Conservation (phyloP, 2,888 invertebrate species). For the Dryadula phaetusa region DNA sequence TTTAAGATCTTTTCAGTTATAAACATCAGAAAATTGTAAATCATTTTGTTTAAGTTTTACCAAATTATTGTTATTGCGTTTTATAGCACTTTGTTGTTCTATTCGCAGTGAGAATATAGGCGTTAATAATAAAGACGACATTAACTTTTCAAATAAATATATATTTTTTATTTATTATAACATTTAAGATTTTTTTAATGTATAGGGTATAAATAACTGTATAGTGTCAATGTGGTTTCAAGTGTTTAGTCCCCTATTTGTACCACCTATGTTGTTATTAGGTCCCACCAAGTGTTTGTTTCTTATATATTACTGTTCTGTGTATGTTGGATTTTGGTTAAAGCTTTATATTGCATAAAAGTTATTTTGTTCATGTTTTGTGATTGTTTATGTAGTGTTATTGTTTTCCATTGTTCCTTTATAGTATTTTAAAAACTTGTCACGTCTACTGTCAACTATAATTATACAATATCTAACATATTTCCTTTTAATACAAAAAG, state of each 20-base stretch:
- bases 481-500: no score
- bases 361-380: constrained; percentile 3
- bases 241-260: constrained; percentile 52
- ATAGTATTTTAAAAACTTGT: constrained; percentile 34
- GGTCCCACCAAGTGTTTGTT: constrained; percentile 65
- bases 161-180: no score
- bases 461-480: neutral
- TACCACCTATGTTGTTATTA: constrained; percentile 67
- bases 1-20: no score
- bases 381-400: constrained; percentile 1
- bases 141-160: no score
- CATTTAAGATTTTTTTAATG: neutral
- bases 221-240: constrained; percentile 51
- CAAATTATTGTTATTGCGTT: no score
- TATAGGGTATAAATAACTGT: neutral
- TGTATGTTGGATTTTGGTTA: constrained; percentile 45
- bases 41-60: no score
- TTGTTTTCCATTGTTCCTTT: neutral
- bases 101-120: no score
- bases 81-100: no score
- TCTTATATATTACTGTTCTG: constrained; percentile 49
- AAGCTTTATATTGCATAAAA: neutral
- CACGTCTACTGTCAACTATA: neutral
- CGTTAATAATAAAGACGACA: no score
- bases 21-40: no score